These are phyloP conservation scores for Temnothorax unifasciatus DNA, from an alignment of 2,888 invertebrate species.

Conservation along the genomic window DNA sequence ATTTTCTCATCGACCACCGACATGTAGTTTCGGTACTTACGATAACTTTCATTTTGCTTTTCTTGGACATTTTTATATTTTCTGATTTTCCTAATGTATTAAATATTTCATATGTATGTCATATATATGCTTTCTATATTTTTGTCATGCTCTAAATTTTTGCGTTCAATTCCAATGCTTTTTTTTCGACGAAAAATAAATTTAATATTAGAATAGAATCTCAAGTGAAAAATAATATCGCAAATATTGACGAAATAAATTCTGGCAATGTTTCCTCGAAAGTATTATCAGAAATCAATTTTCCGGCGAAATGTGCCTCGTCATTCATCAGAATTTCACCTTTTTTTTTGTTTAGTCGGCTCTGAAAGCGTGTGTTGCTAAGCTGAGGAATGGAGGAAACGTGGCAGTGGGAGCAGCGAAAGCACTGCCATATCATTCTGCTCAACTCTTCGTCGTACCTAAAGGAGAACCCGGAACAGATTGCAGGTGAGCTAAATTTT, in stretches of 20 bases:
- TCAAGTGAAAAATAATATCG: conserved; percentile 7
- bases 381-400: conserved; percentile 85
- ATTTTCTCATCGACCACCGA: neutral
- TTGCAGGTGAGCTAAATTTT: conserved; percentile 81
- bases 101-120: too few relatives aligned
- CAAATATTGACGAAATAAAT: conserved; percentile 1
- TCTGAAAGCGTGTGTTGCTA: conserved; percentile 79
- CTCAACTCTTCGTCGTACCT: conserved; percentile 84
- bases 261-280: conserved; percentile 1
- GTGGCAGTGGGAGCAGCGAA: conserved; percentile 85
- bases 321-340: conserved; percentile 19
- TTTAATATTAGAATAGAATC: neutral
- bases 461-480: conserved; percentile 83
- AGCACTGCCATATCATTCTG: conserved; percentile 85
- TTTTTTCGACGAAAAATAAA: conserved; percentile 5
- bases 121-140: neutral
- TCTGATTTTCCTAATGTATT: too few relatives aligned
- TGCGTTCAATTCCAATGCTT: neutral
- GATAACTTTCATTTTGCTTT: neutral
- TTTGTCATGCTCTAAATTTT: neutral
- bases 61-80: neutral
- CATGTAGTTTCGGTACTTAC: neutral
- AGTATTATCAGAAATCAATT: neutral
- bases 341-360: conserved; percentile 76
- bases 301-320: neutral